Evolutionary conservation across 2,113 vertebrate genomes (phyloP).

Genomic region (Coturnix japonica): DNA sequence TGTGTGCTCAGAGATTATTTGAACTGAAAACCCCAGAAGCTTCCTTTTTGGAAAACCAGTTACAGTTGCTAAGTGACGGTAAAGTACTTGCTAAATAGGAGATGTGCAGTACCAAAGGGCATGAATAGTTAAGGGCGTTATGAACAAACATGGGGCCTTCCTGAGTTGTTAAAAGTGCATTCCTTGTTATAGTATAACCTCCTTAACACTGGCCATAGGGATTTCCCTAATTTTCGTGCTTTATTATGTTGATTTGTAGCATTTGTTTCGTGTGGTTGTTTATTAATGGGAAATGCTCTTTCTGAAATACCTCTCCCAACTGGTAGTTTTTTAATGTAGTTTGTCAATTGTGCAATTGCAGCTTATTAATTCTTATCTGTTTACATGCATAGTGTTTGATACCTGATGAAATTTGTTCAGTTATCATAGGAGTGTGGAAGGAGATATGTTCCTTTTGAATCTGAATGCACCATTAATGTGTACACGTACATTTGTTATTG

Average conservation of each 20-base stretch:
- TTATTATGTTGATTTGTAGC: background rate
- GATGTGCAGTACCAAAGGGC: slow-evolving; percentile 20
- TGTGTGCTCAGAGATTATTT: background rate
- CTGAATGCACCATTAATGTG: background rate
- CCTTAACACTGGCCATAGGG: background rate
- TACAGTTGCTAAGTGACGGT: slow-evolving; percentile 63
- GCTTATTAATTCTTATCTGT: background rate
- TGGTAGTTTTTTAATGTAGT: background rate
- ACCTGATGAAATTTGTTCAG: background rate
- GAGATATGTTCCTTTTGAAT: background rate
- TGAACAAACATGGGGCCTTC: background rate
- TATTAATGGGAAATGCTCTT: background rate
- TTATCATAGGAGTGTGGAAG: background rate
- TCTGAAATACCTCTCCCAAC: background rate
- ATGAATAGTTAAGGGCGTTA: slow-evolving; percentile 20
- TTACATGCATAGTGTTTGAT: background rate
- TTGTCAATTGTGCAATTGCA: background rate
- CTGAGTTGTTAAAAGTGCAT: background rate
- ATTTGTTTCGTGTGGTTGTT: background rate
- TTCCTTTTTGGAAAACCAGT: slow-evolving; percentile 42
- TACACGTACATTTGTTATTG: background rate
- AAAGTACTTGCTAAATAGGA: slow-evolving; percentile 39
- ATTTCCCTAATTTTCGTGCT: background rate
- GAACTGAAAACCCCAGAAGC: slow-evolving; percentile 33
- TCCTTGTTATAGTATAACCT: background rate